Evolutionary conservation across 2,113 vertebrate species (phyloP).

Genomic region (Microcebus griseorufus): DNA sequence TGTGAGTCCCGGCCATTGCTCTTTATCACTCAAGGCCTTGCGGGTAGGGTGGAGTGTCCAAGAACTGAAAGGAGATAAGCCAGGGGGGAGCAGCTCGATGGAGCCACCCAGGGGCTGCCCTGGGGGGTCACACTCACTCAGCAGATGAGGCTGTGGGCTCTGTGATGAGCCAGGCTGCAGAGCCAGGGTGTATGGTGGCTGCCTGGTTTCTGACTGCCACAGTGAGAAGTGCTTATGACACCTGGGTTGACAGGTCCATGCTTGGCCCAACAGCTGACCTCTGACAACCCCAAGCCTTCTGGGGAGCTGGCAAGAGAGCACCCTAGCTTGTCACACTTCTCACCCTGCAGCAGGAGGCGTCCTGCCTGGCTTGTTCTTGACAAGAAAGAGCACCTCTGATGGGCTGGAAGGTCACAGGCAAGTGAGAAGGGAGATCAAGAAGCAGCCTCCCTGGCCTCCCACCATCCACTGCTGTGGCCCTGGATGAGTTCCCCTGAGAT

Average conservation of each 20-base stretch:
- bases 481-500: neutral
- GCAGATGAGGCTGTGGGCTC: neutral
- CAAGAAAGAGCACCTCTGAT: neutral
- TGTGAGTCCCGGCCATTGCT: neutral
- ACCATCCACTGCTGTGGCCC: neutral
- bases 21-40: neutral
- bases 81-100: neutral
- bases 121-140: too few relatives aligned
- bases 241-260: too few relatives aligned
- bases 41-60: too few relatives aligned
- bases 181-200: neutral
- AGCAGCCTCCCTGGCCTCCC: neutral
- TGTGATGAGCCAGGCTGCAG: accelerated
- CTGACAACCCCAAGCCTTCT: neutral
- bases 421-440: neutral
- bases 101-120: neutral
- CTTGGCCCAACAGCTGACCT: neutral
- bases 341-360: too few relatives aligned
- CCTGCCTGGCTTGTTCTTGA: neutral
- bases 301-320: neutral
- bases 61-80: neutral
- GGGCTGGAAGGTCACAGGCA: neutral
- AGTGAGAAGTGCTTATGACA: too few relatives aligned
- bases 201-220: neutral
- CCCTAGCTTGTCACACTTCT: neutral